Conservation (phyloP, 2,113 vertebrate species). For the Microcebus ravelobensis region DNA sequence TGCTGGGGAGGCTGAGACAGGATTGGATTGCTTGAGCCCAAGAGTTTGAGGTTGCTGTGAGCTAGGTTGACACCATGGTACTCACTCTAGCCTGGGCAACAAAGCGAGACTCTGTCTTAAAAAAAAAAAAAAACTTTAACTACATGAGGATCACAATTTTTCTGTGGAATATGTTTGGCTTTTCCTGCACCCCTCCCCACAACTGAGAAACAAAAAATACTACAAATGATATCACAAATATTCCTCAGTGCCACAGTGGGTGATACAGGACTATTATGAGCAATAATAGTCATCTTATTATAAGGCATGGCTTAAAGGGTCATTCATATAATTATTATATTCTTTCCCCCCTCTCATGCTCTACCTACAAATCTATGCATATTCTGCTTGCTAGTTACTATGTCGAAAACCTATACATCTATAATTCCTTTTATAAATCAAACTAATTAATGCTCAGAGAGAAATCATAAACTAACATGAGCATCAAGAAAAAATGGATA, state of each 20-base stretch:
- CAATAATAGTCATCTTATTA: background rate
- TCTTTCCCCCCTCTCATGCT: background rate
- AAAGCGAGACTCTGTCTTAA: too few species aligned
- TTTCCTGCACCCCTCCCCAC: background rate
- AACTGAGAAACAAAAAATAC: conserved; percentile 31
- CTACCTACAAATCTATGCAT: background rate
- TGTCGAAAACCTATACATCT: background rate
- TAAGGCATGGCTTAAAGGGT: background rate
- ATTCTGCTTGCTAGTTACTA: background rate
- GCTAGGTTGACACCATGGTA: too few species aligned
- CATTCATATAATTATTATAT: background rate
- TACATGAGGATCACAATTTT: background rate
- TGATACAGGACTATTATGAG: background rate
- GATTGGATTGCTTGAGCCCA: too few species aligned
- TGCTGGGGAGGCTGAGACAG: too few species aligned
- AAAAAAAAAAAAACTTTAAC: background rate
- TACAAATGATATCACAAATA: conserved; percentile 5
- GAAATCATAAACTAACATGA: background rate
- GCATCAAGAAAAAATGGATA: background rate
- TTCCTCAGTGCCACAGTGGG: background rate
- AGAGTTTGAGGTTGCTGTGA: too few species aligned
- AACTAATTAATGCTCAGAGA: conserved; percentile 6
- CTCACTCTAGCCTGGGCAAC: too few species aligned
- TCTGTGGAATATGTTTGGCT: background rate
- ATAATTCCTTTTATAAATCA: background rate